phyloP scores from a whole-genome alignment of 1,140 invertebrate species.

The Sycophaga agraensis region DNA sequence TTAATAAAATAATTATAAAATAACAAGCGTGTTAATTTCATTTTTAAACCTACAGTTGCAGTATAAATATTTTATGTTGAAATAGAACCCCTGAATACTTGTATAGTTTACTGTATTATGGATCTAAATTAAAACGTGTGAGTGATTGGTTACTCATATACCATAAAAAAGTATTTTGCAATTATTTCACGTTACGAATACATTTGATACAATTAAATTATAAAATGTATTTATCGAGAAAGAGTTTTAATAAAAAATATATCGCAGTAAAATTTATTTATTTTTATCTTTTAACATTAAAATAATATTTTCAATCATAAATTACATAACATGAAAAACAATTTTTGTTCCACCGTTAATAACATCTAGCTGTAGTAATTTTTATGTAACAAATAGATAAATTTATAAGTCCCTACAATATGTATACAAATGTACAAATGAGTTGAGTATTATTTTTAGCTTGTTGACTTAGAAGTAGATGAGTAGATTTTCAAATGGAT shows the following conservation, averaged over 20 bases:
- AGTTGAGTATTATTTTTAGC: conserved; percentile 10
- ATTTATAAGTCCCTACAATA: conserved; percentile 24
- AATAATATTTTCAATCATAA: conserved; percentile 25
- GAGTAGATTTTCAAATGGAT: conserved; percentile 1
- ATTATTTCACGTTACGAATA: neutral
- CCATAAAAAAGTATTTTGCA: no score
- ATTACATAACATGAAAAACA: conserved; percentile 17
- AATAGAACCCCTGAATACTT: conserved; percentile 14
- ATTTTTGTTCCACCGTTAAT: neutral
- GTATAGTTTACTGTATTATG: no score
- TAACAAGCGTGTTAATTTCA: neutral
- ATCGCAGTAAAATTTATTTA: conserved; percentile 6
- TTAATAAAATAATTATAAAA: conserved; percentile 27
- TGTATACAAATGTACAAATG: conserved; percentile 30
- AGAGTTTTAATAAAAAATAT: neutral
- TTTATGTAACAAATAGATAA: neutral
- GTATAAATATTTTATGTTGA: neutral
- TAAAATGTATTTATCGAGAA: neutral
- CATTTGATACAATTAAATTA: neutral
- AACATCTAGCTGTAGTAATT: conserved; percentile 11
- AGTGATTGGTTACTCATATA: no score
- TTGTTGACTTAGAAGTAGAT: conserved; percentile 12
- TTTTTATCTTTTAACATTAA: conserved; percentile 23
- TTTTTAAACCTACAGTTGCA: conserved; percentile 1
- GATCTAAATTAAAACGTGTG: no score